Percentiles rank a stretch among this genome's conserved stretches.
phyloP scores from a whole-genome alignment of 2,888 invertebrate species.

The Idaea aversata region DNA sequence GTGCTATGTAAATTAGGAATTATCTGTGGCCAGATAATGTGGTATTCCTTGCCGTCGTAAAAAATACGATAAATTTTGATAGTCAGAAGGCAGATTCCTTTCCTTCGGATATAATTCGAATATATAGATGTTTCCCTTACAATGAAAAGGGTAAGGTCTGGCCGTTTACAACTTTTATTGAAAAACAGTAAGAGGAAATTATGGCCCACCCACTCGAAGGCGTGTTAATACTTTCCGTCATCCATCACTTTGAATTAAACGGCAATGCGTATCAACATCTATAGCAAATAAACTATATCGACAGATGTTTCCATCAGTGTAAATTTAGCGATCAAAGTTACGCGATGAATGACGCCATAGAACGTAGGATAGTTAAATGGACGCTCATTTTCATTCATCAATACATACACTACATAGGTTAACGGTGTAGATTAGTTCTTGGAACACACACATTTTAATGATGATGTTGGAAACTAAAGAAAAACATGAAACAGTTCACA shows the following conservation, averaged over 20 bases:
- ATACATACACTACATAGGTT: neutral
- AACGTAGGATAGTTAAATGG: neutral
- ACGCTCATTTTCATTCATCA: neutral
- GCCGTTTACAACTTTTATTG: neutral
- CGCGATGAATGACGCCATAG: neutral
- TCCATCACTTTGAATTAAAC: neutral
- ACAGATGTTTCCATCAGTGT: neutral
- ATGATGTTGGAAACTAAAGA: neutral
- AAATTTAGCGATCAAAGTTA: neutral
- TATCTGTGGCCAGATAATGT: neutral
- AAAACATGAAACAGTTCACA: neutral
- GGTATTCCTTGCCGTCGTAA: too few relatives aligned
- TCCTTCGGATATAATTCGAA: neutral
- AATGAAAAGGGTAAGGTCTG: neutral
- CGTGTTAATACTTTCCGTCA: neutral
- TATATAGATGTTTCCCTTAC: neutral
- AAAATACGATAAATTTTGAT: too few relatives aligned
- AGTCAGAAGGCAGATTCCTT: neutral
- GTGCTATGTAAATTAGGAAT: neutral
- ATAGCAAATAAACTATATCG: slow-evolving; percentile 1
- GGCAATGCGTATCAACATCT: neutral
- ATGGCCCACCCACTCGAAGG: neutral
- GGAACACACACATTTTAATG: neutral
- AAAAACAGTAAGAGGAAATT: neutral
- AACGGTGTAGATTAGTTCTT: neutral